These are phyloP conservation scores for Lasiommata megera DNA, from an alignment of 2,888 invertebrate genomes.

Conservation along the genomic window DNA sequence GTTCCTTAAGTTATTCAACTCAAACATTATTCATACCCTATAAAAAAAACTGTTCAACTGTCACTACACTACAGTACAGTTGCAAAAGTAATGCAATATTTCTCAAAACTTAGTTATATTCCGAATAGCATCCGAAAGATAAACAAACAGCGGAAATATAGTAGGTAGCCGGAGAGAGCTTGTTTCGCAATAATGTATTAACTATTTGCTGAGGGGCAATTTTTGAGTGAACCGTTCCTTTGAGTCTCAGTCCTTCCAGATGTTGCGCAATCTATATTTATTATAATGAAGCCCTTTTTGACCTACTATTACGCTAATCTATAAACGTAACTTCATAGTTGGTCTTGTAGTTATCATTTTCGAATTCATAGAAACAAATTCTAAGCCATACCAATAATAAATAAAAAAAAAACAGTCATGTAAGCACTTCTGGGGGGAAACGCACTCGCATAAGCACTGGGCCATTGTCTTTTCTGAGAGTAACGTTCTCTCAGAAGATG, in stretches of 20 bases:
- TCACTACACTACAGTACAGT: too few species aligned
- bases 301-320: conserved; percentile 22
- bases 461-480: too few species aligned
- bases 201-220: conserved; percentile 26
- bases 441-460: too few species aligned
- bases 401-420: too few species aligned
- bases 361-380: too few species aligned
- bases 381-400: too few species aligned
- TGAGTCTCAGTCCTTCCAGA: conserved; percentile 49
- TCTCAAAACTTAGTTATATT: conserved; percentile 3
- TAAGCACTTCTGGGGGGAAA: too few species aligned
- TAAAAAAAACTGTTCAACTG: too few species aligned
- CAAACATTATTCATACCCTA: too few species aligned
- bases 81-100: conserved; percentile 7
- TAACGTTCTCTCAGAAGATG: too few species aligned
- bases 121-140: not conserved
- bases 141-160: conserved; percentile 12
- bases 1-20: too few species aligned
- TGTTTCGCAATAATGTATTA: conserved; percentile 14
- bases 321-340: not conserved
- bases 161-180: not conserved
- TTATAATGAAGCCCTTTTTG: conserved; percentile 50
- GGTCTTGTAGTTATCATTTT: too few species aligned
- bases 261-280: conserved; percentile 65
- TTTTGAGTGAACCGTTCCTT: conserved; percentile 48